phyloP scores from a whole-genome alignment of 2,888 invertebrate genomes.

The Pachymerium ferrugineum region DNA sequence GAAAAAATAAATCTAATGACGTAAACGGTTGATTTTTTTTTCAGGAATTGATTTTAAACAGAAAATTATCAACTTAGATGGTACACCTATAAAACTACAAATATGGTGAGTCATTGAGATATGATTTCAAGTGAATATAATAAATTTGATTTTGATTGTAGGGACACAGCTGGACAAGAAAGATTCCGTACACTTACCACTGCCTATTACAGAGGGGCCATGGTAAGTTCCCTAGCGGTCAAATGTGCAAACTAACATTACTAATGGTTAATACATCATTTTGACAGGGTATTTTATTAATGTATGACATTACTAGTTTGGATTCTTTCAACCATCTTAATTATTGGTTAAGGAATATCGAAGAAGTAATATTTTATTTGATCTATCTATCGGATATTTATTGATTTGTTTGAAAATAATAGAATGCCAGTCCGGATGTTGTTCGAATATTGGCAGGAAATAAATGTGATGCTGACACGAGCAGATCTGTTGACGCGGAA shows the following conservation, averaged over 20 bases:
- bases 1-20: not conserved
- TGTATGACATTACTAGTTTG: conserved; percentile 84
- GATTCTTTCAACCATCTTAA: conserved; percentile 85
- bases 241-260: not conserved
- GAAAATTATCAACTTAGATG: conserved; percentile 79
- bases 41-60: conserved; percentile 84
- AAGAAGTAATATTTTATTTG: conserved; percentile 59
- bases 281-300: conserved; percentile 69
- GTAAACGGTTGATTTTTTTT: conserved; percentile 40
- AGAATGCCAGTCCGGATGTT: conserved; percentile 82
- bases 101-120: conserved; percentile 53
- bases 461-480: conserved; percentile 68
- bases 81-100: conserved; percentile 75
- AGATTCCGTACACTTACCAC: conserved; percentile 74
- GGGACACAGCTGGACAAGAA: conserved; percentile 81
- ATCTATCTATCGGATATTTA: not conserved
- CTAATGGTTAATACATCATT: not conserved
- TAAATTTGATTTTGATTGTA: conserved; percentile 44
- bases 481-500: conserved; percentile 70
- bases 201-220: conserved; percentile 81
- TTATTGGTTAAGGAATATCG: conserved; percentile 84
- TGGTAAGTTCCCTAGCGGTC: conserved; percentile 45
- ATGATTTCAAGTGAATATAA: not conserved
- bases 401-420: not conserved
- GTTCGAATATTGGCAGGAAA: conserved; percentile 79